phyloP scores from a whole-genome alignment of 2,888 invertebrate species.

The Coelopa pilipes region DNA sequence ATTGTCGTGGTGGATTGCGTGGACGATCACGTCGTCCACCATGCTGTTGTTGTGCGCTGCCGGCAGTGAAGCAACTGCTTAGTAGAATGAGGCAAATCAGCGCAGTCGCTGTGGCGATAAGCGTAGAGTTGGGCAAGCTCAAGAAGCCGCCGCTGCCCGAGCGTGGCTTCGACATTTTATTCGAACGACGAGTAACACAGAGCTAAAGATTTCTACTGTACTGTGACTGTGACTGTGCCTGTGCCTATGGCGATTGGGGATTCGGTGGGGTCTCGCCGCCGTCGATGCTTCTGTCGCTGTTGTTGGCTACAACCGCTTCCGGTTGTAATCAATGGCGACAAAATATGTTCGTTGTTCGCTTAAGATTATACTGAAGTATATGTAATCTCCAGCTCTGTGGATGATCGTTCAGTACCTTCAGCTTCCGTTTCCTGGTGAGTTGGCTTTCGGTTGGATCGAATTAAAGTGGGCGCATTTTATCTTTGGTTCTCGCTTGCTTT shows the following conservation, averaged over 20 bases:
- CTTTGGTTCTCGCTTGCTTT: constrained; percentile 12
- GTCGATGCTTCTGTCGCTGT: constrained; percentile 12
- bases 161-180: constrained; percentile 45
- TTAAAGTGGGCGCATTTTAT: not conserved
- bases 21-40: constrained; percentile 60
- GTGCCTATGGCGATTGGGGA: not conserved
- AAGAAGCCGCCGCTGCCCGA: constrained; percentile 42
- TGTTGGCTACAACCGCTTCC: constrained; percentile 44
- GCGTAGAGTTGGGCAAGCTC: constrained; percentile 39
- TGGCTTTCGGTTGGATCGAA: not conserved
- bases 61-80: constrained; percentile 37
- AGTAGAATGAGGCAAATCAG: constrained; percentile 42
- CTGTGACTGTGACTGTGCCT: no score
- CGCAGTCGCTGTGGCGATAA: constrained; percentile 43
- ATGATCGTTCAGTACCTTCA: not conserved
- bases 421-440: not conserved
- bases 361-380: constrained; percentile 2
- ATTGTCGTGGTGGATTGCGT: constrained; percentile 59
- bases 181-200: constrained; percentile 17
- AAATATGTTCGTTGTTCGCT: not conserved
- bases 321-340: constrained; percentile 46
- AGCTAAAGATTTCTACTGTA: constrained; percentile 8
- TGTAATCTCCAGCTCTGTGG: constrained; percentile 14
- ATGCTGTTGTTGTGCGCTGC: constrained; percentile 48
- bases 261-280: constrained; percentile 15